A percentile compares a stretch with the other conserved stretches of the same genome.
Evolutionary conservation across 1,140 invertebrate genomes (phyloP).

Genomic region (Solenopsis fugax): DNA sequence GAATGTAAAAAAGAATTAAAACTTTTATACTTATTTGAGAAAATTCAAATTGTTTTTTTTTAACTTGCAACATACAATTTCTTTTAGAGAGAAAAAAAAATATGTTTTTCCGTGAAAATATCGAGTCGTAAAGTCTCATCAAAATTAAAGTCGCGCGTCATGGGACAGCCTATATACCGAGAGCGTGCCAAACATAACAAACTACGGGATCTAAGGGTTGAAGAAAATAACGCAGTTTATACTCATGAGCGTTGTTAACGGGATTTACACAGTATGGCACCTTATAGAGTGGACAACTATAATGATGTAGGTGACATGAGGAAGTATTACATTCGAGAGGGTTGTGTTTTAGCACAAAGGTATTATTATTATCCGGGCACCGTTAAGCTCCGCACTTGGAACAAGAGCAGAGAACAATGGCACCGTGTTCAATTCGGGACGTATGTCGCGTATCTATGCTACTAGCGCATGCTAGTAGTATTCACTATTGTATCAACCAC

Average conservation of each 20-base stretch:
- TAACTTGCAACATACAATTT: no score
- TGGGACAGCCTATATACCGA: background rate
- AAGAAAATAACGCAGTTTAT: constrained; percentile 17
- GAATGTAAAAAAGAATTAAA: background rate
- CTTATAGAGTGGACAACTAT: background rate
- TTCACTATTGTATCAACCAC: constrained; percentile 10
- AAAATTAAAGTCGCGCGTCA: background rate
- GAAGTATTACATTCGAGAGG: background rate
- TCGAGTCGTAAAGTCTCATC: background rate
- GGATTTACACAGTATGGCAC: constrained; percentile 9
- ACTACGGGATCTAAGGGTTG: background rate
- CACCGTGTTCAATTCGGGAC: constrained; percentile 31
- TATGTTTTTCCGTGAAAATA: background rate
- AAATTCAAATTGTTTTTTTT: background rate
- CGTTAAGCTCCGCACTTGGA: constrained; percentile 28
- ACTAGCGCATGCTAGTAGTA: background rate
- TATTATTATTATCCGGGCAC: constrained; percentile 39
- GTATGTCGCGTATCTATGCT: background rate
- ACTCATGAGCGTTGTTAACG: background rate
- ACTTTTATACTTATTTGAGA: background rate
- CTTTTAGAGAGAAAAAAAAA: background rate
- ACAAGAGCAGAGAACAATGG: constrained; percentile 49
- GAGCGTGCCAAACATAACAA: constrained; percentile 2
- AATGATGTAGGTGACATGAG: constrained; percentile 11
- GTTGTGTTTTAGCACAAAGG: background rate